Percentiles rank a stretch among this genome's conserved stretches.
These are phyloP conservation scores for Drosophila recens DNA, from an alignment of 2,888 invertebrate genomes.

Conservation along the genomic window DNA sequence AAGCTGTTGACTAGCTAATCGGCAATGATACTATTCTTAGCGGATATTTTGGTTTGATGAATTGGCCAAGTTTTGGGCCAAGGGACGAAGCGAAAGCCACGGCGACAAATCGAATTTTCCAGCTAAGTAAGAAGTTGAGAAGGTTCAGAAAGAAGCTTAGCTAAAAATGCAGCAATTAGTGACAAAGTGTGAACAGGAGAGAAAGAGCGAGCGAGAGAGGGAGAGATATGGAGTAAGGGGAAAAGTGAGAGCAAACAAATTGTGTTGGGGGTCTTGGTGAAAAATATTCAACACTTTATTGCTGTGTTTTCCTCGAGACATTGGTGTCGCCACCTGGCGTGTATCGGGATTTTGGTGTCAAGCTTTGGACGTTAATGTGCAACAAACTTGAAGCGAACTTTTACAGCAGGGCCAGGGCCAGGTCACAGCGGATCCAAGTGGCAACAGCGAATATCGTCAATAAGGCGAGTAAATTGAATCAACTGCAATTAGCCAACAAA, in stretches of 20 bases:
- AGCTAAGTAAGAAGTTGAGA: neutral
- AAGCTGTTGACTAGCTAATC: conserved; percentile 43
- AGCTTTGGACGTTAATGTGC: conserved; percentile 22
- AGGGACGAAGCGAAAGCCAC: conserved; percentile 14
- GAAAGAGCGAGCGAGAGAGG: neutral
- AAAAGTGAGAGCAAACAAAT: neutral
- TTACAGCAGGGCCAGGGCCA: neutral
- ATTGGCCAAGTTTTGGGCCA: conserved; percentile 22
- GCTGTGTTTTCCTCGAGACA: conserved; percentile 4
- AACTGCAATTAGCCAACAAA: conserved; percentile 52
- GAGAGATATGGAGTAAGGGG: neutral
- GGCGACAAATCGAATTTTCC: conserved; percentile 25
- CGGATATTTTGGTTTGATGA: conserved; percentile 36
- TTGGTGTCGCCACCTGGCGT: conserved; percentile 13
- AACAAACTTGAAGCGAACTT: conserved; percentile 27
- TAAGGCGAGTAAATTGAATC: conserved; percentile 51
- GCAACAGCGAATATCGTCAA: conserved; percentile 43
- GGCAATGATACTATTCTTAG: conserved; percentile 47
- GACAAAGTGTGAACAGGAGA: conserved; percentile 1
- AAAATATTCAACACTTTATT: conserved; percentile 10
- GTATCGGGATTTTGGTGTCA: conserved; percentile 11
- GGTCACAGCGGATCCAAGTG: conserved; percentile 18
- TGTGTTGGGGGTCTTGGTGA: neutral
- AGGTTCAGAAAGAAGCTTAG: neutral
- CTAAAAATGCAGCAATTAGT: conserved; percentile 43